A percentile compares a stretch with the other conserved stretches of the same genome.
These are phyloP conservation scores for Pandion haliaetus DNA, from an alignment of 2,113 vertebrate genomes.

Conservation along the genomic window DNA sequence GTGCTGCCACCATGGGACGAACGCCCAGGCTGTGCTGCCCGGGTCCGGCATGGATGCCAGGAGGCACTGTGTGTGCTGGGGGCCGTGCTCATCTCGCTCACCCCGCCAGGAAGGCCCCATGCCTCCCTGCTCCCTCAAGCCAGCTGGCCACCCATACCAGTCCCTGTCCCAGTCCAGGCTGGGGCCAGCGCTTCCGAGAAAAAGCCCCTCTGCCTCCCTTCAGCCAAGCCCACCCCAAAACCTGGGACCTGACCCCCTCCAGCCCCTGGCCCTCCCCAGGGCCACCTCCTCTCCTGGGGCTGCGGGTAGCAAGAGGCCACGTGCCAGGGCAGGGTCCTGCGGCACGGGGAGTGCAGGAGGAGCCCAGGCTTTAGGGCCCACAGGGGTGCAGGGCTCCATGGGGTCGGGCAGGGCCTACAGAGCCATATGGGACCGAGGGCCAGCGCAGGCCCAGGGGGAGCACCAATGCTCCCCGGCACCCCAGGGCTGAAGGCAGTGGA, in stretches of 20 bases:
- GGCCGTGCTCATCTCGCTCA: not conserved
- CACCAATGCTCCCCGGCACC: rapidly evolving
- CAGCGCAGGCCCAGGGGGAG: not conserved
- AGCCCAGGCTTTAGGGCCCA: rapidly evolving
- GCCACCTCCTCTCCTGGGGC: not conserved
- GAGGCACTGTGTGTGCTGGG: rapidly evolving
- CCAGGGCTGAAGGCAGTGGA: not conserved
- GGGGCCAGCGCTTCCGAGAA: not conserved
- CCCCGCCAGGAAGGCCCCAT: rapidly evolving
- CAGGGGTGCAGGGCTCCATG: not conserved
- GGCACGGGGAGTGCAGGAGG: not conserved
- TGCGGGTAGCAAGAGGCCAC: not conserved
- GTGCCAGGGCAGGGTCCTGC: not conserved
- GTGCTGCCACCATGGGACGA: rapidly evolving
- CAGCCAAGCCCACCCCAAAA: not conserved
- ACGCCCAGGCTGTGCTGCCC: not conserved
- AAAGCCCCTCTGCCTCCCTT: too few species aligned
- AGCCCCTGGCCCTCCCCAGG: too few species aligned
- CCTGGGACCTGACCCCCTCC: rapidly evolving
- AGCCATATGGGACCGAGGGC: not conserved
- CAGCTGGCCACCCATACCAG: not conserved
- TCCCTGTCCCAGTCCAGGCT: not conserved
- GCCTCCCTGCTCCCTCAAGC: not conserved
- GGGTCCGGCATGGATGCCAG: rapidly evolving
- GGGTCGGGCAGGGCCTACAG: not conserved